These are phyloP conservation scores for Lithosia quadra DNA, from an alignment of 2,888 invertebrate species.

Conservation along the genomic window DNA sequence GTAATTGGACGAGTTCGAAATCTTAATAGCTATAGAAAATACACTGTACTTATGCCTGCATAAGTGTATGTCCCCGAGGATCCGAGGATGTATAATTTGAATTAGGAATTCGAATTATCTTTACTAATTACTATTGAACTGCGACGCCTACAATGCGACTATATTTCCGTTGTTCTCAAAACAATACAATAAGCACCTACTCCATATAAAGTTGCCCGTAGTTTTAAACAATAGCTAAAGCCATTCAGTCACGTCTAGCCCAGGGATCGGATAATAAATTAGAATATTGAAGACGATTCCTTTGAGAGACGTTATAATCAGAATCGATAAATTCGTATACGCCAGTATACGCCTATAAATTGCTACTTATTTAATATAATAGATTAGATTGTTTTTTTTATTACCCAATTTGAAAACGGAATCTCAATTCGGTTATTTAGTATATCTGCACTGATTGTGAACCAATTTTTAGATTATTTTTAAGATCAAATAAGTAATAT, in stretches of 20 bases:
- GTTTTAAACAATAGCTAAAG: slow-evolving; percentile 27
- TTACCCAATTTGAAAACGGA: background rate
- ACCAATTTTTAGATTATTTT: background rate
- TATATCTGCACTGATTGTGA: background rate
- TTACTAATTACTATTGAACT: background rate
- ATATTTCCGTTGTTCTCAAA: slow-evolving; percentile 7
- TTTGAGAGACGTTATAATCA: slow-evolving; percentile 28
- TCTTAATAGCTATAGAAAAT: too few species aligned
- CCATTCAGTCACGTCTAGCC: slow-evolving; percentile 20
- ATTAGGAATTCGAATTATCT: slow-evolving; percentile 1
- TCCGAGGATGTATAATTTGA: background rate
- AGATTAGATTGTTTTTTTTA: background rate
- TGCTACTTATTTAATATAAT: background rate
- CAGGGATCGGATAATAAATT: slow-evolving; percentile 41
- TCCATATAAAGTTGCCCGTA: slow-evolving; percentile 9
- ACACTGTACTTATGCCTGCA: background rate
- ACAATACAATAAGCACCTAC: background rate
- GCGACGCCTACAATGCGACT: background rate
- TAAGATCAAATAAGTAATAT: too few species aligned
- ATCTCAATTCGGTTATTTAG: background rate
- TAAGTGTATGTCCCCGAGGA: background rate
- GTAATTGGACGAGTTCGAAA: too few species aligned
- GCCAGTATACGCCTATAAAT: background rate
- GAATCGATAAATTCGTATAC: slow-evolving; percentile 25
- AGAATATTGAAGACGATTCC: slow-evolving; percentile 38